Conservation (phyloP, 2,888 invertebrate species). For the Patella depressa region DNA sequence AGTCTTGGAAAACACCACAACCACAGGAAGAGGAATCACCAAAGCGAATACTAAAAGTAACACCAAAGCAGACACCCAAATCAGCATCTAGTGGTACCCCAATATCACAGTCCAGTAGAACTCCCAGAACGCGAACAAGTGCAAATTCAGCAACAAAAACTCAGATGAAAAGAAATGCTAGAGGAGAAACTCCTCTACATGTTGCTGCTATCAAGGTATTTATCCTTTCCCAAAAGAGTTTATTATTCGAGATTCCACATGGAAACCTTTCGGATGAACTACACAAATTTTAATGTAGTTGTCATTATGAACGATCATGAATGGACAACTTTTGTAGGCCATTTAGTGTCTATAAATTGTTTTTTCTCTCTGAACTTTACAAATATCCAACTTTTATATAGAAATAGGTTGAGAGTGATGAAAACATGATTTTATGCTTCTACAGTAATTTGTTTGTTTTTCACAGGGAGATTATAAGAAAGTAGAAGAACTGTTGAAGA, state of each 20-base stretch:
- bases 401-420: too few species aligned
- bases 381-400: too few species aligned
- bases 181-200: slow-evolving; percentile 80
- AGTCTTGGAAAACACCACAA: too few species aligned
- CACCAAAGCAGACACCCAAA: background rate
- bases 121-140: background rate
- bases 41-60: background rate
- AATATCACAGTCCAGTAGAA: background rate
- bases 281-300: too few species aligned
- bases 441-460: background rate
- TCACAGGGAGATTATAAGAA: slow-evolving; percentile 73
- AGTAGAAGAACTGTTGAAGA: slow-evolving; percentile 74
- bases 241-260: too few species aligned
- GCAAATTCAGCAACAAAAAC: background rate
- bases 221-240: slow-evolving; percentile 25
- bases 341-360: too few species aligned
- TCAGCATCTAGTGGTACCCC: background rate
- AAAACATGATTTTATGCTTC: too few species aligned
- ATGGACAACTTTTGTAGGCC: too few species aligned
- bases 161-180: slow-evolving; percentile 75
- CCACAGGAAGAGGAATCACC: background rate
- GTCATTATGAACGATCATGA: too few species aligned
- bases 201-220: slow-evolving; percentile 74
- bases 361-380: too few species aligned
- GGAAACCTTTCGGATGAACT: too few species aligned